Conservation (phyloP, 2,888 invertebrate species). For the Pomacea canaliculata region DNA sequence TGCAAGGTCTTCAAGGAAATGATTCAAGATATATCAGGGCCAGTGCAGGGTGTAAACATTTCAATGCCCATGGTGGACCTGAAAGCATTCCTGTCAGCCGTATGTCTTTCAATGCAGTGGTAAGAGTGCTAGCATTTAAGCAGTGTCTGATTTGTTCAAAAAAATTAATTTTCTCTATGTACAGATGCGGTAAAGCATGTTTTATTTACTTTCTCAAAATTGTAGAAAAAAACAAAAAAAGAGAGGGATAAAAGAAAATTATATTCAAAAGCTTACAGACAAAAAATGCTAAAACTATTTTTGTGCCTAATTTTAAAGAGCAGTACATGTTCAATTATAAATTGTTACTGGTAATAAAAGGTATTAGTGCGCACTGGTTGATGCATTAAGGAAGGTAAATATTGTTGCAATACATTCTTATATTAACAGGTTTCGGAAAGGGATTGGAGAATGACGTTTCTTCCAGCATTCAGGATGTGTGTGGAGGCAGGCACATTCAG, state of each 20-base stretch:
- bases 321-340: too few species aligned
- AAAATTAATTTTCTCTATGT: too few species aligned
- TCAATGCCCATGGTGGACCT: constrained; percentile 65
- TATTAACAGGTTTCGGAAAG: constrained; percentile 52
- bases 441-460: constrained; percentile 63
- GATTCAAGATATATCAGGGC: constrained; percentile 59
- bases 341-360: too few species aligned
- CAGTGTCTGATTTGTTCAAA: too few species aligned
- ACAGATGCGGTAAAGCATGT: too few species aligned
- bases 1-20: constrained; percentile 45
- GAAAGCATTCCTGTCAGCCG: constrained; percentile 62
- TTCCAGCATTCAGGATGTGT: constrained; percentile 62
- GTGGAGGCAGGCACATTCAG: constrained; percentile 63
- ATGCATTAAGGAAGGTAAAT: background rate
- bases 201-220: too few species aligned
- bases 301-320: too few species aligned
- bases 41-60: constrained; percentile 67
- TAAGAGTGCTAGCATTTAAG: constrained; percentile 17
- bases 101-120: constrained; percentile 58
- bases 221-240: too few species aligned
- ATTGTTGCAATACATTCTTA: background rate
- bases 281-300: too few species aligned
- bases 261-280: too few species aligned
- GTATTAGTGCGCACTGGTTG: too few species aligned
- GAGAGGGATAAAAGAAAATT: too few species aligned